A percentile compares a stretch with the other conserved stretches of the same genome.
phyloP scores from a whole-genome alignment of 1,140 invertebrate genomes.

The Macrobrachium nipponense region DNA sequence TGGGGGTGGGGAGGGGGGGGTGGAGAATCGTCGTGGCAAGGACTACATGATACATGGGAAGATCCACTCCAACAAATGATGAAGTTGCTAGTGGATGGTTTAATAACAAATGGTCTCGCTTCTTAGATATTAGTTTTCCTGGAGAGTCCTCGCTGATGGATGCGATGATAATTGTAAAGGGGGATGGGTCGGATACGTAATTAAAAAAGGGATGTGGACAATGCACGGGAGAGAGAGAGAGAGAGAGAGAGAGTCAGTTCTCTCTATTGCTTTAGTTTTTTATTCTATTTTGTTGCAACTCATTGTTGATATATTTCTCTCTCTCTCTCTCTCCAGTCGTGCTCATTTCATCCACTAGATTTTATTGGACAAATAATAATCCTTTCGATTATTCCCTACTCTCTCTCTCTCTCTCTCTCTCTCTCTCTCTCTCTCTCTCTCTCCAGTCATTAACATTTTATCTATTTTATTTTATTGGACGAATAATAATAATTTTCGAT shows the following conservation, averaged over 20 bases:
- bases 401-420: background rate
- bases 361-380: background rate
- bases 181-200: too few species aligned
- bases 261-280: background rate
- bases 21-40: background rate
- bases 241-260: background rate
- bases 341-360: background rate
- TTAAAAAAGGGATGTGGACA: too few species aligned
- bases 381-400: background rate
- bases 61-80: conserved; percentile 12
- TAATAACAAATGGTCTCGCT: too few species aligned
- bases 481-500: background rate
- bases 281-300: background rate
- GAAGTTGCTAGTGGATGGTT: background rate
- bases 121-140: too few species aligned
- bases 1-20: background rate
- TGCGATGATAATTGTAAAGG: too few species aligned
- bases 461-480: background rate
- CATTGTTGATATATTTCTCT: background rate
- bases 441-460: background rate
- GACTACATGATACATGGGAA: background rate
- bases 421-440: background rate
- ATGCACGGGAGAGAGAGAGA: too few species aligned
- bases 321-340: background rate
- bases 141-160: too few species aligned